phyloP scores from a whole-genome alignment of 2,113 vertebrate species.

The Notiomystis cincta region DNA sequence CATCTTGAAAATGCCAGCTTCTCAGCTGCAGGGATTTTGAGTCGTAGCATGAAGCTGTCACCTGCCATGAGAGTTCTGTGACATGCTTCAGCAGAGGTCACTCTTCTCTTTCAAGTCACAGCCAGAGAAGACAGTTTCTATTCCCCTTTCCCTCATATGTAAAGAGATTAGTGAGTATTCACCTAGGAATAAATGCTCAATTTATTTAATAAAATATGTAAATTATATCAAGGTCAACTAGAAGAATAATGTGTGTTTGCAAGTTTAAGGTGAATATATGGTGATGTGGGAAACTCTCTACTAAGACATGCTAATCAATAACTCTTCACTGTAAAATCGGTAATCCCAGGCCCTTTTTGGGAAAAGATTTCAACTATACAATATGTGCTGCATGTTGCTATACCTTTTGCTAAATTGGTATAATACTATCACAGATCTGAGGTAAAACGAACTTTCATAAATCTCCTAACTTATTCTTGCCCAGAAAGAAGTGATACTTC shows the following conservation, averaged over 20 bases:
- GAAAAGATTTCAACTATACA: not conserved
- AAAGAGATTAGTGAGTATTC: not conserved
- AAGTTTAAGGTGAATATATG: not conserved
- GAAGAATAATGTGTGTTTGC: not conserved
- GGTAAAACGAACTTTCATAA: not conserved
- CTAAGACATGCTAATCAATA: not conserved
- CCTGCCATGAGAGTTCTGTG: not conserved
- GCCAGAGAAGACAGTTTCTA: not conserved
- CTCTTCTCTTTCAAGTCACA: constrained; percentile 2
- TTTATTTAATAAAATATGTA: not conserved
- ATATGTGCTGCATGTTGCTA: not conserved
- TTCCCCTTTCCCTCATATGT: not conserved
- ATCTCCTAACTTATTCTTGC: not conserved
- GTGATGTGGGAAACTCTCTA: not conserved
- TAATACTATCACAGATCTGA: not conserved
- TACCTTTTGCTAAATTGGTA: not conserved
- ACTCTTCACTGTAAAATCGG: not conserved
- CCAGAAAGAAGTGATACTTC: not conserved
- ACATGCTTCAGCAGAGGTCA: constrained; percentile 24
- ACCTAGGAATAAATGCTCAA: not conserved
- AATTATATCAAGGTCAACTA: not conserved
- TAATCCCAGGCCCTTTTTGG: not conserved
- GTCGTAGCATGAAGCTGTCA: not conserved
- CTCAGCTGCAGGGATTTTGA: not conserved
- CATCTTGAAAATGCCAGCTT: not conserved